These are phyloP conservation scores for Mycogona germanica DNA, from an alignment of 2,888 invertebrate species.

Conservation along the genomic window DNA sequence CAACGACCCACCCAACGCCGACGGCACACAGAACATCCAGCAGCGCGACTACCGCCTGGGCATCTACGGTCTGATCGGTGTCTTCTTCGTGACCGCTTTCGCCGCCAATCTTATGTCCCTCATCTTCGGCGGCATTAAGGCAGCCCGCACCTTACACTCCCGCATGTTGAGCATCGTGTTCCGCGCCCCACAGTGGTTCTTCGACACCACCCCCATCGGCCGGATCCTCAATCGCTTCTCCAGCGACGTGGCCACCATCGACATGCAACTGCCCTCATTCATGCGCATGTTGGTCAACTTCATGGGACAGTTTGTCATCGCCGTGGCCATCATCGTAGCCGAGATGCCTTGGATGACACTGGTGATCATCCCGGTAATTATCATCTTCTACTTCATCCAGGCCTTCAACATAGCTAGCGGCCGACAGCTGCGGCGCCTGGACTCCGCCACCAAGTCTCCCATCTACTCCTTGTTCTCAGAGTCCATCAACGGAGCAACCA, in stretches of 20 bases:
- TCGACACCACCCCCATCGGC: slow-evolving; percentile 59
- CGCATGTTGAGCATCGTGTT: slow-evolving; percentile 24
- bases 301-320: slow-evolving; percentile 28
- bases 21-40: slow-evolving; percentile 34
- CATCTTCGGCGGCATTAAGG: slow-evolving; percentile 27
- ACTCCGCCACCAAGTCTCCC: slow-evolving; percentile 6
- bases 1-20: slow-evolving; percentile 18
- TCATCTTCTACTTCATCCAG: slow-evolving; percentile 28
- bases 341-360: slow-evolving; percentile 31
- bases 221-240: slow-evolving; percentile 54
- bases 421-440: slow-evolving; percentile 5
- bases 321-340: slow-evolving; percentile 27
- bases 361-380: slow-evolving; percentile 26
- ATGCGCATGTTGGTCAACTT: slow-evolving; percentile 49
- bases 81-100: too few species aligned
- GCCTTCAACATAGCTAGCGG: slow-evolving; percentile 14
- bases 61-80: slow-evolving; percentile 74
- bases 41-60: slow-evolving; percentile 68
- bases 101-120: slow-evolving; percentile 25
- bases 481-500: background rate
- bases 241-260: slow-evolving; percentile 51
- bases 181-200: slow-evolving; percentile 51
- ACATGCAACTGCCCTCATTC: slow-evolving; percentile 51
- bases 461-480: slow-evolving; percentile 9
- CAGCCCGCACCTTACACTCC: slow-evolving; percentile 26